These are phyloP conservation scores for Meiosimyza platycephala DNA, from an alignment of 2,888 invertebrate genomes.

Conservation along the genomic window DNA sequence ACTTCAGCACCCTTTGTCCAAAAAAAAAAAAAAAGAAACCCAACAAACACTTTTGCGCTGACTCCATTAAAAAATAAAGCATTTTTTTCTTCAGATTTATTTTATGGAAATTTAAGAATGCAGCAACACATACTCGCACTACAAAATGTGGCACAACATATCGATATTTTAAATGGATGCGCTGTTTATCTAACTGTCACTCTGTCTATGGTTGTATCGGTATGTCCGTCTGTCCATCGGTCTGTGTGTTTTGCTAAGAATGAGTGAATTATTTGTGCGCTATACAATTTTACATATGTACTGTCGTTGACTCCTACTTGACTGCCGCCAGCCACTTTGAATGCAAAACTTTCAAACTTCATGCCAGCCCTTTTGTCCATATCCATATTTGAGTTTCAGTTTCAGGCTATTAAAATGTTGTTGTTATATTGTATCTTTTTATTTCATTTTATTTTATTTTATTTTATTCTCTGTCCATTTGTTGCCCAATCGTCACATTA, in stretches of 20 bases:
- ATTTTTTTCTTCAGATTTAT: not conserved
- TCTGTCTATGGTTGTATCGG: not conserved
- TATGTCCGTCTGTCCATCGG: conserved; percentile 17
- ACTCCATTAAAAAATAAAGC: too few species aligned
- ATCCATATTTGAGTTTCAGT: not conserved
- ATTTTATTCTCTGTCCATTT: conserved; percentile 8
- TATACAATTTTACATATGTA: conserved; percentile 34
- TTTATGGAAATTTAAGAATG: not conserved
- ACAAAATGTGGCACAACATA: too few species aligned
- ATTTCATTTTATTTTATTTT: not conserved
- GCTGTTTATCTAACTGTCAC: not conserved
- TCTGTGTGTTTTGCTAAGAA: not conserved
- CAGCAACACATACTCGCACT: not conserved
- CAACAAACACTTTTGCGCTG: too few species aligned
- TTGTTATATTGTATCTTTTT: not conserved
- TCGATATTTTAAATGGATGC: too few species aligned
- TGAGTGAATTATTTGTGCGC: conserved; percentile 32
- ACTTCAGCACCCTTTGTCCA: too few species aligned
- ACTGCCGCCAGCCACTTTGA: too few species aligned
- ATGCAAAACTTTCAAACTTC: too few species aligned
- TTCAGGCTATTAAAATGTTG: not conserved
- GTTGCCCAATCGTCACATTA: conserved; percentile 35
- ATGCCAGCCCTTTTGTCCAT: not conserved
- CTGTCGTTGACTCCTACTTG: not conserved
- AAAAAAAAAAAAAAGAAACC: too few species aligned